Evolutionary conservation across 2,113 vertebrate genomes (phyloP).

Genomic region (Nematolebias whitei): DNA sequence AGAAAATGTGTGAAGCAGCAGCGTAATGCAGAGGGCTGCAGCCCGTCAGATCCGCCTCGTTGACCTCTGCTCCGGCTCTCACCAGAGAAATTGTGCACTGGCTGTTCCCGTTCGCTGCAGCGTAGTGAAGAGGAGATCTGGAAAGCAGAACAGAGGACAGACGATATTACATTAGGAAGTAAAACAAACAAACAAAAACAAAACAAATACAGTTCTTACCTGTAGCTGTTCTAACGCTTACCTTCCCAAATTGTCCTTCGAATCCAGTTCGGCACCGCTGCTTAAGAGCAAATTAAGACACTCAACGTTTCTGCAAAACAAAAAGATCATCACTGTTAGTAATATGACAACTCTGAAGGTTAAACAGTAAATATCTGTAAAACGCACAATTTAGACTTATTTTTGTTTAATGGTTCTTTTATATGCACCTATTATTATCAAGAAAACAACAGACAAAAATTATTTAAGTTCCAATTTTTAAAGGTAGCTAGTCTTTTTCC

Average conservation of each 20-base stretch:
- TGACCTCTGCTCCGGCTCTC: slow-evolving; percentile 87
- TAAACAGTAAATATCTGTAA: neutral
- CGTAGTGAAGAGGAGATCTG: slow-evolving; percentile 94
- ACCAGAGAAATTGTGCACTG: slow-evolving; percentile 89
- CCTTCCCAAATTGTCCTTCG: slow-evolving; percentile 92
- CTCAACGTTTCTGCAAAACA: slow-evolving; percentile 86
- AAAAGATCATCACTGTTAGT: neutral
- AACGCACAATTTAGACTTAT: neutral
- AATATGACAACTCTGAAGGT: neutral
- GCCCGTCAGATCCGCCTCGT: slow-evolving; percentile 88
- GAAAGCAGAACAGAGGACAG: neutral
- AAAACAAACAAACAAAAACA: neutral
- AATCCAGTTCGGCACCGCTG: slow-evolving; percentile 87
- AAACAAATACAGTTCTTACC: neutral
- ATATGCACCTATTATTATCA: neutral
- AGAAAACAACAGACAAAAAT: neutral
- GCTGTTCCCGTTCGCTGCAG: slow-evolving; percentile 91
- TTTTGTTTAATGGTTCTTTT: neutral
- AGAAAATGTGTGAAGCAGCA: slow-evolving; percentile 91
- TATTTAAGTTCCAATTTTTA: neutral
- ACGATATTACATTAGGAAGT: neutral
- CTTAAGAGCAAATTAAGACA: slow-evolving; percentile 94
- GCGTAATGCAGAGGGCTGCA: slow-evolving; percentile 93
- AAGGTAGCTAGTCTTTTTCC: too few relatives aligned
- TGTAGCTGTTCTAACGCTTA: slow-evolving; percentile 50